Evolutionary conservation across 2,113 vertebrate species (phyloP).

Genomic region (Ceuthmochares aereus): DNA sequence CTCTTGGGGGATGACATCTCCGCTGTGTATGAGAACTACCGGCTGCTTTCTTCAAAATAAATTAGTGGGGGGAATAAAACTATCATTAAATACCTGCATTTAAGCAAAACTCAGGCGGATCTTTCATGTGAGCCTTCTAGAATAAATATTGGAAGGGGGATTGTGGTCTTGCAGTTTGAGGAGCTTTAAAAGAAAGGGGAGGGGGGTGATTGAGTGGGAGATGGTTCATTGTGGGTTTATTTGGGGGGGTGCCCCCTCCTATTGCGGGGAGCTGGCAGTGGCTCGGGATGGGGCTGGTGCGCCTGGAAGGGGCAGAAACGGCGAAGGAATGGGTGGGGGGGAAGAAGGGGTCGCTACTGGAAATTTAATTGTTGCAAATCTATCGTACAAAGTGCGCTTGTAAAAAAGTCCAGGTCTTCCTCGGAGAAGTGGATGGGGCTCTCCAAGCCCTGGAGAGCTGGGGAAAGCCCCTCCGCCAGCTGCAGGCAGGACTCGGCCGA

Average conservation of each 20-base stretch:
- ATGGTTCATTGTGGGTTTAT: not conserved
- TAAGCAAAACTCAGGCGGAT: slow-evolving; percentile 6
- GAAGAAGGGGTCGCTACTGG: slow-evolving; percentile 55
- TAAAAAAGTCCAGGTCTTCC: slow-evolving; percentile 93
- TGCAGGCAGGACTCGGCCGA: slow-evolving; percentile 82
- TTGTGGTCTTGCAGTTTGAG: not conserved
- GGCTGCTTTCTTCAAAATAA: slow-evolving; percentile 23
- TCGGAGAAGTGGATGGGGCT: slow-evolving; percentile 91
- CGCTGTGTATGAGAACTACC: not conserved
- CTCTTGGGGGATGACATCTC: not conserved
- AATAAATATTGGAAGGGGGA: not conserved
- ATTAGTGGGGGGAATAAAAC: slow-evolving; percentile 42
- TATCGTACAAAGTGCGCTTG: slow-evolving; percentile 91
- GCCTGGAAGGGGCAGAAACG: not conserved
- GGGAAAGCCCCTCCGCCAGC: slow-evolving; percentile 79
- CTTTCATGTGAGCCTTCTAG: not conserved
- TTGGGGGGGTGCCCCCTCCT: not conserved
- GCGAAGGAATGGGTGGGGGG: not conserved
- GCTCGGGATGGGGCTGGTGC: not conserved
- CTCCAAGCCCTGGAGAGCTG: slow-evolving; percentile 80
- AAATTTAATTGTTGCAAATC: slow-evolving; percentile 89
- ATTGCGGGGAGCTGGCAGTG: not conserved
- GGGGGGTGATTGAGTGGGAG: not conserved
- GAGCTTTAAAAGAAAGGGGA: not conserved
- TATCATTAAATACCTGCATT: slow-evolving; percentile 78